Percentiles rank a stretch among this genome's conserved stretches.
Evolutionary conservation across 2,797 vertebrate species (phyloP).

Genomic region (Brotogeris chrysoptera): DNA sequence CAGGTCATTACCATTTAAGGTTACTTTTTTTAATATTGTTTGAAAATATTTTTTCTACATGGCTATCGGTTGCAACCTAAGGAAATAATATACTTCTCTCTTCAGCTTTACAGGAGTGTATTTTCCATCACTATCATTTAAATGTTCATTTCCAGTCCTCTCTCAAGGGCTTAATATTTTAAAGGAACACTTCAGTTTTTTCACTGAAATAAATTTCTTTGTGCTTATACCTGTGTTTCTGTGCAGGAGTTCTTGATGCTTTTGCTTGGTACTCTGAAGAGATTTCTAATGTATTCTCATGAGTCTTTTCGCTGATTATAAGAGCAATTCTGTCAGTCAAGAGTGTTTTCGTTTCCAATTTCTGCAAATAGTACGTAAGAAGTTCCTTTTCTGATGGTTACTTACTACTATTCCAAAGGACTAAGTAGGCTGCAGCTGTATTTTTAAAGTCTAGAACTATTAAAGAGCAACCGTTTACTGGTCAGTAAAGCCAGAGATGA

Average conservation of each 20-base stretch:
- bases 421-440: neutral
- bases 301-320: neutral
- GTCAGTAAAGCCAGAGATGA: neutral
- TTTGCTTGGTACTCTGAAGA: neutral
- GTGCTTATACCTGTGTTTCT: neutral
- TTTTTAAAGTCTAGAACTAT: neutral
- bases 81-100: neutral
- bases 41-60: neutral
- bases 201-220: neutral
- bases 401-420: neutral
- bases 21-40: neutral
- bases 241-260: neutral
- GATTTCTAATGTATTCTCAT: neutral
- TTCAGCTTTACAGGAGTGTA: neutral
- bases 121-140: neutral
- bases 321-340: neutral
- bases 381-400: neutral
- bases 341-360: neutral
- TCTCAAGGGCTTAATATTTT: neutral
- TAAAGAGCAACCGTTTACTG: neutral
- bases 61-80: neutral
- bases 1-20: neutral
- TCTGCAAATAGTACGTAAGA: neutral
- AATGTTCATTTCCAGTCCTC: neutral
- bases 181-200: neutral